Percentiles rank a stretch among this genome's conserved stretches.
Conservation (phyloP, 2,113 vertebrate species). For the Peromyscus leucopus region DNA sequence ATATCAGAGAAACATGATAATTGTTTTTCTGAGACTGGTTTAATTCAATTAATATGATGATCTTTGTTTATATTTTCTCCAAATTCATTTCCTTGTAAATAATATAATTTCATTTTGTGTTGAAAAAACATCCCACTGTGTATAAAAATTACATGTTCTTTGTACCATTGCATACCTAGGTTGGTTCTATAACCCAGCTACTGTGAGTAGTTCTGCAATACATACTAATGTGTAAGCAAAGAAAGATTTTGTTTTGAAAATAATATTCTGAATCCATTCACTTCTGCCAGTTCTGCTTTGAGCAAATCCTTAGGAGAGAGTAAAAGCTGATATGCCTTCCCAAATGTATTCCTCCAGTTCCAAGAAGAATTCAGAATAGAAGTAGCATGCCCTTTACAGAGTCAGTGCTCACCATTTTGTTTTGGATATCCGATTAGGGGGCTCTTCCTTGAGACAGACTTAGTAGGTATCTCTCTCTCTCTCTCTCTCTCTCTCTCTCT, state of each 20-base stretch:
- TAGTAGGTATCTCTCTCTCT: background rate
- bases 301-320: background rate
- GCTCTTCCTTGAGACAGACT: background rate
- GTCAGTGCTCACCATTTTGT: background rate
- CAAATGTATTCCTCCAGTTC: background rate
- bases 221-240: background rate
- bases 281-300: background rate
- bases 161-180: background rate
- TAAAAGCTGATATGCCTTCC: background rate
- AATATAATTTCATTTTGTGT: background rate
- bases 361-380: background rate
- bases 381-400: background rate
- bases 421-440: background rate
- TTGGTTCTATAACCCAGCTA: background rate
- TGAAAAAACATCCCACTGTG: background rate
- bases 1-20: background rate
- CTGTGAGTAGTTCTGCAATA: no score
- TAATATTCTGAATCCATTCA: background rate
- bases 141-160: background rate
- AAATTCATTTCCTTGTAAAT: background rate
- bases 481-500: no score
- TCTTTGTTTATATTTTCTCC: background rate
- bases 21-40: background rate
- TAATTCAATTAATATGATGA: background rate
- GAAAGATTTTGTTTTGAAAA: background rate